These are phyloP conservation scores for Blera fallax DNA, from an alignment of 2,888 invertebrate genomes.

Conservation along the genomic window DNA sequence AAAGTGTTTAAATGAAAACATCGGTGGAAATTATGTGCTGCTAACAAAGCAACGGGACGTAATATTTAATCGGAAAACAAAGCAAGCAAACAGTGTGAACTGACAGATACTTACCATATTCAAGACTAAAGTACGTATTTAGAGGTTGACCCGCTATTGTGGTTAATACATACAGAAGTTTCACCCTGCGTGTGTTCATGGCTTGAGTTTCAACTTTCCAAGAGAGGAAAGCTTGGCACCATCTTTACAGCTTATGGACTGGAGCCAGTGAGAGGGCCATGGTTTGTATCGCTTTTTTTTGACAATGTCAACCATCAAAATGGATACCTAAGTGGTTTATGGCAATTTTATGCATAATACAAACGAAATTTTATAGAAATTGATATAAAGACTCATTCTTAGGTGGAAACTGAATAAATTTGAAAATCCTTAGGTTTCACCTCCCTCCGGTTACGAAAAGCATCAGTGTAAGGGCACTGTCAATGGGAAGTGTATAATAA, in stretches of 20 bases:
- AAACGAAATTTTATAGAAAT: background rate
- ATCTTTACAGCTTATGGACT: background rate
- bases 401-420: background rate
- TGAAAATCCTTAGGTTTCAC: background rate
- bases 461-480: too few relatives aligned
- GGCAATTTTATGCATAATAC: background rate
- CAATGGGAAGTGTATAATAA: too few relatives aligned
- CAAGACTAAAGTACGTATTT: background rate
- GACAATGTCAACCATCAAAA: background rate
- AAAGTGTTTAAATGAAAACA: slow-evolving; percentile 12
- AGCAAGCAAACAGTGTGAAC: background rate
- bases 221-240: background rate
- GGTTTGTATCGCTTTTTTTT: background rate
- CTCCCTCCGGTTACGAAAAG: too few relatives aligned
- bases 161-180: background rate
- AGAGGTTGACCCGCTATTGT: background rate
- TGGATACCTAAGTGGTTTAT: background rate
- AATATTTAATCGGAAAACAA: slow-evolving; percentile 2
- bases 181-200: background rate
- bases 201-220: background rate
- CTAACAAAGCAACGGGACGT: slow-evolving; percentile 31
- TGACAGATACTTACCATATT: slow-evolving; percentile 18
- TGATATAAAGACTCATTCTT: background rate
- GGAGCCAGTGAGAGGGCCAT: background rate
- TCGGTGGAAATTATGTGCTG: slow-evolving; percentile 16